Conservation (phyloP, 2,888 invertebrate genomes). For the Drosophila planitibia region DNA sequence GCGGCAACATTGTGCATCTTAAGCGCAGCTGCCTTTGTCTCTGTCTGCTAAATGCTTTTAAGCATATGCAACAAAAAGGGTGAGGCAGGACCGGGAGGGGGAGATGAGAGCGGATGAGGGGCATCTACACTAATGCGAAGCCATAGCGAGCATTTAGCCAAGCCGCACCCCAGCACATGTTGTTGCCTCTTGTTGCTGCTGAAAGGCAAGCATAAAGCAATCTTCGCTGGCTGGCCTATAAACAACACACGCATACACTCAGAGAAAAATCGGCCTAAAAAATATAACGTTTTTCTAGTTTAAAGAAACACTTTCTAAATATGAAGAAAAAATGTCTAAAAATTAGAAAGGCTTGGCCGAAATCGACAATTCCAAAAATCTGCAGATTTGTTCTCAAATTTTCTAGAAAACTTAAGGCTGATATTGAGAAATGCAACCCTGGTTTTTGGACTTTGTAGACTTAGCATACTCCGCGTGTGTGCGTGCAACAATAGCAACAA, state of each 20-base stretch:
- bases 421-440: too few relatives aligned
- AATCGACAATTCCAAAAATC: too few relatives aligned
- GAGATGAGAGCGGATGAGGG: background rate
- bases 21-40: constrained; percentile 49
- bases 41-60: constrained; percentile 21
- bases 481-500: constrained; percentile 19
- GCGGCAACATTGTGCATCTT: constrained; percentile 50
- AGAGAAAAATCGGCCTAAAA: background rate
- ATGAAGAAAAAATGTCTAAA: background rate
- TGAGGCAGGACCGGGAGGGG: background rate
- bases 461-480: background rate
- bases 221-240: constrained; percentile 40
- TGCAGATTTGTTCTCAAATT: too few relatives aligned
- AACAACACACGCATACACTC: constrained; percentile 24
- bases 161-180: constrained; percentile 42
- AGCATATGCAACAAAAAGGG: constrained; percentile 10
- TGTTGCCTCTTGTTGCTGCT: constrained; percentile 16
- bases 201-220: constrained; percentile 41
- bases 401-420: too few relatives aligned
- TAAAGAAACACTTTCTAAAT: background rate
- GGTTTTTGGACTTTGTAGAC: background rate
- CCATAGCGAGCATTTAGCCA: constrained; percentile 51
- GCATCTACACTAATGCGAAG: constrained; percentile 45
- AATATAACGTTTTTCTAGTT: accelerated
- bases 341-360: too few relatives aligned